Percentiles rank a stretch among this genome's conserved stretches.
These are phyloP conservation scores for Cataglyphis hispanica DNA, from an alignment of 1,140 invertebrate genomes.

Conservation along the genomic window DNA sequence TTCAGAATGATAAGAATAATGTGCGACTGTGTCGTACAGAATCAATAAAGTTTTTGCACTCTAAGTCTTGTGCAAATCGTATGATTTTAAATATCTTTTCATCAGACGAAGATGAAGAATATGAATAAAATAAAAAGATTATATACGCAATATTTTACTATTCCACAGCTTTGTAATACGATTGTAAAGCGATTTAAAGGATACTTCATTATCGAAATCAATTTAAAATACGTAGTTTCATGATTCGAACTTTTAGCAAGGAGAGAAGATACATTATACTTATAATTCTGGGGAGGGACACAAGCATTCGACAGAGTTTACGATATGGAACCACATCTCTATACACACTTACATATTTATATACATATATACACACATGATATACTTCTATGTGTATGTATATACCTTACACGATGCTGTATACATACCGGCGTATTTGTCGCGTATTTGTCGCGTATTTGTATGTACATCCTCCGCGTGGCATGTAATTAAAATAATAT, in stretches of 20 bases:
- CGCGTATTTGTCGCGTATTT: constrained; percentile 63
- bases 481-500: constrained; percentile 56
- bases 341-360: constrained; percentile 51
- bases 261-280: constrained; percentile 11
- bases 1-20: constrained; percentile 28
- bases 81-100: constrained; percentile 9
- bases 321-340: constrained; percentile 27
- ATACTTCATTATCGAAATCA: not conserved
- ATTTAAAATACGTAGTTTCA: not conserved
- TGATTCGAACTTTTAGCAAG: not conserved
- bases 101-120: too few species aligned
- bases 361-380: not conserved
- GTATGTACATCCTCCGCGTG: constrained; percentile 73
- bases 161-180: not conserved
- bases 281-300: constrained; percentile 44
- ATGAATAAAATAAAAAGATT: not conserved
- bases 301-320: constrained; percentile 27
- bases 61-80: too few species aligned
- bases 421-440: constrained; percentile 61
- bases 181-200: constrained; percentile 8
- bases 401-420: constrained; percentile 51
- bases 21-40: not conserved
- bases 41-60: not conserved
- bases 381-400: constrained; percentile 42
- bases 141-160: not conserved